Evolutionary conservation across 2,113 vertebrate species (phyloP), one percentile per base, ranked within the genome.

Genomic region (Kryptolebias marmoratus): DNA sequence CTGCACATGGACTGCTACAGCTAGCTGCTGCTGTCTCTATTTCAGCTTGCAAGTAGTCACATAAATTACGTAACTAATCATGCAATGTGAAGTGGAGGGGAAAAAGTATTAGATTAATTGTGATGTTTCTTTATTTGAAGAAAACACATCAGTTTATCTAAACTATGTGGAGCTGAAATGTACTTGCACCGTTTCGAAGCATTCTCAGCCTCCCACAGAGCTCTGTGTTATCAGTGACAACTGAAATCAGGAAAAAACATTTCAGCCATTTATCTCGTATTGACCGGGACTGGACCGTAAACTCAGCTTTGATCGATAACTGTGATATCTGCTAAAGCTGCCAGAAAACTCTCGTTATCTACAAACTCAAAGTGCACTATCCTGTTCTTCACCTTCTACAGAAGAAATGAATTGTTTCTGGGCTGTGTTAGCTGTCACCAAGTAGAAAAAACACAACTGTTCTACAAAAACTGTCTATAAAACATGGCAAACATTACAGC

Each of bases 261-360:
- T 83, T 55, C 32, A 57, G 49, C 59, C 39, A 65, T 59, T 59
- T 52, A 65, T 59, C 50, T 53, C 1, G 31, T 68, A 70, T 72
- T 58, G 74, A 81, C 54, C 67, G 27, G 48, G 53, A 27, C 53
- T 55, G 52, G 65, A 79, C 66, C 74, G 45, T 72, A 72, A 58
- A 70, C 53, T 74, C 32, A 16, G 11, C 60, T 53, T 53, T 55
- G 61, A 89, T 79, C 70, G 1, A 71, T 69, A 77, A 53, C 64
- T 81, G 2, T 55, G 64, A 68, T 73, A 71, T 73, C 62, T 54
- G 44, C 74, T 62, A 49, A 63, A 64, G 70, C 68, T 71, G 54
- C 45, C 62, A 62, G 59, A 64, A 54, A 54, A 49, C 1, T 0
- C 44, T 63, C 31, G 48, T 68, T 64, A 70, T 72, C 67, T 68